A percentile compares a stretch with the other conserved stretches of the same genome.
Evolutionary conservation across 2,797 vertebrate genomes (phyloP).

Genomic region (Eurystomus glaucurus): DNA sequence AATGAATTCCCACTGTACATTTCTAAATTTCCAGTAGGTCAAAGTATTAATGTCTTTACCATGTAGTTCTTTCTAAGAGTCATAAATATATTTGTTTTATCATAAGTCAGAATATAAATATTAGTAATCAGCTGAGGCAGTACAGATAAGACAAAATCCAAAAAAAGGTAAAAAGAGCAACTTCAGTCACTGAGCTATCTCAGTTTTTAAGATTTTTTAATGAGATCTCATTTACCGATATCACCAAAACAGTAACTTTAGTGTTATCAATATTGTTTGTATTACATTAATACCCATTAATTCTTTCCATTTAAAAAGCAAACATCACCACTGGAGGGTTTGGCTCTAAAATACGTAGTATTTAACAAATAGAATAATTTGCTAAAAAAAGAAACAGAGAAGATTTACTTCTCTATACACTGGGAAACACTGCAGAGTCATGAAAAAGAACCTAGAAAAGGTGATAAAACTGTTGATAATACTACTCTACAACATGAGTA

Average conservation of each 20-base stretch:
- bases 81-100: not conserved
- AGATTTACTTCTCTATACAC: not conserved
- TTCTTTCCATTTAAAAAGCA: not conserved
- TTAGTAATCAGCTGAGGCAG: not conserved
- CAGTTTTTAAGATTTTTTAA: not conserved
- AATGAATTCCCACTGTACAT: not conserved
- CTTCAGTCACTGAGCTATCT: not conserved
- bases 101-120: not conserved
- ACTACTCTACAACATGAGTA: not conserved
- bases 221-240: not conserved
- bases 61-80: not conserved
- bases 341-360: not conserved
- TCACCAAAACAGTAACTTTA: not conserved
- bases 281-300: not conserved
- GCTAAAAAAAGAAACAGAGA: not conserved
- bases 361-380: not conserved
- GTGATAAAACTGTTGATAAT: not conserved
- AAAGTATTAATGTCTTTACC: not conserved
- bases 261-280: not conserved
- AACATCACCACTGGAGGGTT: accelerated
- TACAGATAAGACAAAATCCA: not conserved
- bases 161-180: not conserved
- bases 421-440: not conserved
- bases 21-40: not conserved
- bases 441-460: not conserved